Evolutionary conservation across 2,113 vertebrate genomes (phyloP).

Genomic region (Callaeas wilsoni): DNA sequence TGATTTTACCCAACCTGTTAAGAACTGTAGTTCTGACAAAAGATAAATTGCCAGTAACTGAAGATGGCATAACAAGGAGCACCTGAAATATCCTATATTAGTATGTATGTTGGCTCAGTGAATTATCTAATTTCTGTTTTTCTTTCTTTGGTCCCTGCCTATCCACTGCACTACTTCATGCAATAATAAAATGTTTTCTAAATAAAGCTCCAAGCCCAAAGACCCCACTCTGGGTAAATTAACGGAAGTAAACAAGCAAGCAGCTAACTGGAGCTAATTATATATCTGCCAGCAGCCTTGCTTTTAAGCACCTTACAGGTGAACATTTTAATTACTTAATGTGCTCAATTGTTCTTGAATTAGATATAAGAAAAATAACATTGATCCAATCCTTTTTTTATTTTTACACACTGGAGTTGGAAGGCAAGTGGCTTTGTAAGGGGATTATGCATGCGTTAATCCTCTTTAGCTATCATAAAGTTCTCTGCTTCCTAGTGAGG

Average conservation of each 20-base stretch:
- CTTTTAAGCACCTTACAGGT: conserved; percentile 50
- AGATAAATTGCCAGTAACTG: neutral
- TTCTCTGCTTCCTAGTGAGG: conserved; percentile 29
- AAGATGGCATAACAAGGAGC: neutral
- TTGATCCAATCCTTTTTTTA: conserved; percentile 36
- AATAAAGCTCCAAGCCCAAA: conserved; percentile 1
- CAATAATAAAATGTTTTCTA: neutral
- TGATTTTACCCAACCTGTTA: neutral
- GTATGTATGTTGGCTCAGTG: neutral
- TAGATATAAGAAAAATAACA: conserved; percentile 55
- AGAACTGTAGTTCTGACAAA: neutral
- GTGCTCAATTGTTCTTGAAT: conserved; percentile 51
- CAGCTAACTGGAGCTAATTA: conserved; percentile 36
- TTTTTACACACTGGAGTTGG: conserved; percentile 29
- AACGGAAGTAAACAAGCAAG: conserved; percentile 5
- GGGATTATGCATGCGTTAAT: conserved; percentile 26
- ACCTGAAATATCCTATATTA: neutral
- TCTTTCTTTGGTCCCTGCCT: neutral
- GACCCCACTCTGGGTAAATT: neutral
- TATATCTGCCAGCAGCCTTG: conserved; percentile 1
- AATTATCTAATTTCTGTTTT: neutral
- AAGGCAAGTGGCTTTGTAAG: conserved; percentile 56
- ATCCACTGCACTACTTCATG: neutral
- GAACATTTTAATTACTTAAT: conserved; percentile 63
- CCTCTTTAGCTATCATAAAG: conserved; percentile 46